Conservation (phyloP, 2,797 vertebrate species). For the Sebastes hubbsi region DNA sequence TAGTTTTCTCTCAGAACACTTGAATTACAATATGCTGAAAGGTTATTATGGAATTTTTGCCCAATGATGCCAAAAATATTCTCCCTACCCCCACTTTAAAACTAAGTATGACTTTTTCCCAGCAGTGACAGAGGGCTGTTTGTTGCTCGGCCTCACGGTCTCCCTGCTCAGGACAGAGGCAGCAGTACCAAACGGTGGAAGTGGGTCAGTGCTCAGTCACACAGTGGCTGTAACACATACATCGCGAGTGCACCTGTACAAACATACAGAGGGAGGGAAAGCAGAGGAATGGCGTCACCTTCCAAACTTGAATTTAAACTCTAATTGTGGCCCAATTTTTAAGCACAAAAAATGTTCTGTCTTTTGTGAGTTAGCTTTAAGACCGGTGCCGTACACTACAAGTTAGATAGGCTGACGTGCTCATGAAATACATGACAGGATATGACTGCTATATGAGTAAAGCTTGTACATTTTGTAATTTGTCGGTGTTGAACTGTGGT, state of each 20-base stretch:
- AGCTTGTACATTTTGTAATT: constrained; percentile 33
- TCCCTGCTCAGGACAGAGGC: constrained; percentile 42
- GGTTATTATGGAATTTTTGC: too few species aligned
- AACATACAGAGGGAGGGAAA: constrained; percentile 67
- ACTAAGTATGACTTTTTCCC: constrained; percentile 2
- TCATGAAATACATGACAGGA: background rate
- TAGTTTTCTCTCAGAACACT: too few species aligned
- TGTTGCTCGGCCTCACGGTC: constrained; percentile 50
- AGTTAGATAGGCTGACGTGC: background rate
- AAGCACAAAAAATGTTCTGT: constrained; percentile 20
- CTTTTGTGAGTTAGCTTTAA: background rate
- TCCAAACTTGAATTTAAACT: constrained; percentile 41
- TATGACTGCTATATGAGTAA: background rate
- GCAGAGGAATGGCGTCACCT: constrained; percentile 42
- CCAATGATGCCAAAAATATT: too few species aligned
- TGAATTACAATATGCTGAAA: too few species aligned
- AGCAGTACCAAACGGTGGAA: constrained; percentile 60
- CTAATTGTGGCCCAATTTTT: constrained; percentile 27
- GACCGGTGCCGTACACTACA: background rate
- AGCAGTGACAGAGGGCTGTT: constrained; percentile 59
- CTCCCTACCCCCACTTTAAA: background rate
- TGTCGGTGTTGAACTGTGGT: constrained; percentile 23
- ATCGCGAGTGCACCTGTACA: constrained; percentile 80
- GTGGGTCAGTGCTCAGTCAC: constrained; percentile 75
- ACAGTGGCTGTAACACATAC: constrained; percentile 70